These are phyloP conservation scores for Perca flavescens DNA, from an alignment of 2,113 vertebrate species.

Conservation along the genomic window DNA sequence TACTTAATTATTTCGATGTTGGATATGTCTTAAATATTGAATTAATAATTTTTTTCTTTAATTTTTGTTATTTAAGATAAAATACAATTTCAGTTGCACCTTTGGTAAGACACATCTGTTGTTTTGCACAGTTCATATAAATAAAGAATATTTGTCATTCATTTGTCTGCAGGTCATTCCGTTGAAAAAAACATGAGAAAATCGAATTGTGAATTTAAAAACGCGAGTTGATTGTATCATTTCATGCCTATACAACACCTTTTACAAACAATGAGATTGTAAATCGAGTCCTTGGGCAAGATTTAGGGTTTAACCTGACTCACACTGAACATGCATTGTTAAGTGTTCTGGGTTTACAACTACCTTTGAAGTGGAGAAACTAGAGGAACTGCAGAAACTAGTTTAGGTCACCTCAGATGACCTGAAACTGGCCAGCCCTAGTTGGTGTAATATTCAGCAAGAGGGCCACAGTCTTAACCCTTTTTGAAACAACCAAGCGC, in stretches of 20 bases:
- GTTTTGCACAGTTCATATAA: too few relatives aligned
- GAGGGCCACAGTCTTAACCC: constrained; percentile 25
- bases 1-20: too few relatives aligned
- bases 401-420: constrained; percentile 19
- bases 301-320: constrained; percentile 21
- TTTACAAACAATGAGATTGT: constrained; percentile 24
- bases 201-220: too few relatives aligned
- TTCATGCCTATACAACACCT: not conserved
- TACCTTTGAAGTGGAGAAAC: constrained; percentile 25
- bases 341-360: constrained; percentile 27
- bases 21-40: too few relatives aligned
- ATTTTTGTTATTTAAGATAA: too few relatives aligned
- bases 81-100: too few relatives aligned
- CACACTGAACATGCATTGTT: not conserved
- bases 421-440: not conserved
- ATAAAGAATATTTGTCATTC: too few relatives aligned
- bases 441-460: constrained; percentile 6
- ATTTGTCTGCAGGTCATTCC: too few relatives aligned
- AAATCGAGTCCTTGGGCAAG: not conserved
- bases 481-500: not conserved
- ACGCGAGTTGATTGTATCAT: too few relatives aligned
- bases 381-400: constrained; percentile 33
- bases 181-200: too few relatives aligned
- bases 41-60: too few relatives aligned
- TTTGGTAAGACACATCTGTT: too few relatives aligned